Base-by-base conservation (phyloP, 2,113 vertebrate genomes). In the Synchiropus splendidus region DNA sequence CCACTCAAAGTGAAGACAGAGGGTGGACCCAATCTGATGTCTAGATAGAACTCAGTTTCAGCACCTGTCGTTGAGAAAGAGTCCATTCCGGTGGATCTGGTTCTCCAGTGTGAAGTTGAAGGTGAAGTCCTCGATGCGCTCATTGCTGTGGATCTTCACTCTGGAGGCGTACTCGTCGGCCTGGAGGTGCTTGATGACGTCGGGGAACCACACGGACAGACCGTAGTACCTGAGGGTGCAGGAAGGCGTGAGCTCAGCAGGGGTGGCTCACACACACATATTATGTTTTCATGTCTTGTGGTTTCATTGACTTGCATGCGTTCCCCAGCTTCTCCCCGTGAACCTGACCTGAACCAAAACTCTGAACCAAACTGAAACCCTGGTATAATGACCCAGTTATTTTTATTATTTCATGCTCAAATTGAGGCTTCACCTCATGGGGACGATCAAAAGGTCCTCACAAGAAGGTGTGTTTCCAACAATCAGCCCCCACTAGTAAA, bases 61-160 rank as follows among this genome's bases (percentile, higher is more conserved):
- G 10, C 41, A 97, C 95, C 90, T 94, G 90, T 93, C 92, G 11
- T 92, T 94, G 54, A 89, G 71, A 60, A 92, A 99, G 47, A 88
- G 82, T 35, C 89, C 88, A 33, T 88, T 90, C n/a, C 72, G 85
- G 75, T 98, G 92, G 67, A 97, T 89, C 78, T 97, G 92, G 74
- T 99, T 97, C 78, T 94, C 90, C 77, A 97, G 70, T 1, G 95
- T 98, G 68, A 97, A 98, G 82, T 99, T 99, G 68, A 98, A 94
- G 57, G 85, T 89, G 18, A 94, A 90, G 74, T 93, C 83, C 34
- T 89, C 82, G 1, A 86, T 86, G 64, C 71, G 89, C 49, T 95
- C 89, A 18, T 81, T 86, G 43, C 46, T 80, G 70, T 96, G 90
- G 16, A 73, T 75, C 82, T 87, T 92, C 21, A 90, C 89, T 58